These are phyloP conservation scores for Colostygia pectinataria DNA, from an alignment of 2,888 invertebrate species.

Conservation along the genomic window DNA sequence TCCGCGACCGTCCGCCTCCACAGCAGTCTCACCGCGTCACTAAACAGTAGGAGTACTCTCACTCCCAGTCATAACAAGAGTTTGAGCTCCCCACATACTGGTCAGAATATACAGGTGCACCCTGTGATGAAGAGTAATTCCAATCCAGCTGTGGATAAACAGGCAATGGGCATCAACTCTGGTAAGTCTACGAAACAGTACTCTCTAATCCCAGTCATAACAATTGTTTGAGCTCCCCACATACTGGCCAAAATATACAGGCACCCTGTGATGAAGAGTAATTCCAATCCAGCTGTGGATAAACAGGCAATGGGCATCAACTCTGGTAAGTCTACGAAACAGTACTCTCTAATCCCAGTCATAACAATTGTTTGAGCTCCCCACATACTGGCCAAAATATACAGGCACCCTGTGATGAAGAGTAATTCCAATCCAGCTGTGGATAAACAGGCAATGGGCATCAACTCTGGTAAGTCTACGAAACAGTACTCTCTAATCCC, in stretches of 20 bases:
- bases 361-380: slow-evolving; percentile 72
- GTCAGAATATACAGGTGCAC: slow-evolving; percentile 67
- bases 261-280: slow-evolving; percentile 79
- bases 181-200: slow-evolving; percentile 35
- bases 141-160: slow-evolving; percentile 77
- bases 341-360: slow-evolving; percentile 63
- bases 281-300: slow-evolving; percentile 77
- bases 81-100: slow-evolving; percentile 70
- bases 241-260: slow-evolving; percentile 69
- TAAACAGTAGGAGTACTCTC: slow-evolving; percentile 50
- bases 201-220: slow-evolving; percentile 68
- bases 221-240: slow-evolving; percentile 73
- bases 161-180: slow-evolving; percentile 71
- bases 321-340: slow-evolving; percentile 8
- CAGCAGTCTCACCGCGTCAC: slow-evolving; percentile 46
- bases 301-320: slow-evolving; percentile 77
- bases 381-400: slow-evolving; percentile 72
- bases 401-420: slow-evolving; percentile 76
- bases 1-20: slow-evolving; percentile 58
- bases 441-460: slow-evolving; percentile 79
- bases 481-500: slow-evolving; percentile 61
- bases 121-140: slow-evolving; percentile 79
- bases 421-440: slow-evolving; percentile 78
- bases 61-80: slow-evolving; percentile 75
- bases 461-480: slow-evolving; percentile 38